Evolutionary conservation across 2,888 invertebrate genomes (phyloP).

Genomic region (Mesochorus sp.): DNA sequence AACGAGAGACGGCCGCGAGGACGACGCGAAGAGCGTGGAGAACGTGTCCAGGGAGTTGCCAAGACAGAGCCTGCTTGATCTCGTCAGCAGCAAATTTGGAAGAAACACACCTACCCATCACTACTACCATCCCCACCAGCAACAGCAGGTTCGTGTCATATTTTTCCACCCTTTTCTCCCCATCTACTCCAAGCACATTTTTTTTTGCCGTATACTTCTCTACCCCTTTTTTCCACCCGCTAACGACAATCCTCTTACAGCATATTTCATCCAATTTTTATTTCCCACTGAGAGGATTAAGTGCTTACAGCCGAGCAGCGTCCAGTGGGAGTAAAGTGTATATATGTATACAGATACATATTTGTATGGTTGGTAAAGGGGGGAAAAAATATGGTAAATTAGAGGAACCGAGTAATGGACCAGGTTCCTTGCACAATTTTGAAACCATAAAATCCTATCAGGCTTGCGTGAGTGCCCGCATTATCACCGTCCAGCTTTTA

Average conservation of each 20-base stretch:
- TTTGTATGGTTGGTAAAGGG: conserved; percentile 17
- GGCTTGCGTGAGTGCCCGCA: conserved; percentile 30
- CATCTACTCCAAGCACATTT: neutral
- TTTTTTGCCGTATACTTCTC: neutral
- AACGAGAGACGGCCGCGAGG: conserved; percentile 71
- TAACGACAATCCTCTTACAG: conserved; percentile 36
- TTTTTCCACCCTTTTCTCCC: neutral
- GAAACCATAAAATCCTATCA: conserved; percentile 24
- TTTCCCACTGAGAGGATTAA: conserved; percentile 46
- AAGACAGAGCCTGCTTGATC: conserved; percentile 79
- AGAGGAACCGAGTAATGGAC: neutral
- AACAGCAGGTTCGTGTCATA: conserved; percentile 74
- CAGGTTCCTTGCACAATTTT: conserved; percentile 6
- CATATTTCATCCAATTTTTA: conserved; percentile 38
- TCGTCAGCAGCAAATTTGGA: conserved; percentile 79
- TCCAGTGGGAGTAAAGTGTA: neutral
- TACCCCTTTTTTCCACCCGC: neutral
- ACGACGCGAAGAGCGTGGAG: conserved; percentile 79
- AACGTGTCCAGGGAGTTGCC: conserved; percentile 74
- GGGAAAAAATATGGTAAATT: conserved; percentile 23
- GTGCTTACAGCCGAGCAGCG: conserved; percentile 23
- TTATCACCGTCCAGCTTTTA: conserved; percentile 26
- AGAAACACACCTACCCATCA: conserved; percentile 79
- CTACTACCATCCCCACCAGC: conserved; percentile 78
- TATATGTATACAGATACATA: no score